Evolutionary conservation across 2,113 vertebrate species (phyloP).

Genomic region (Nannobrachium achirus): DNA sequence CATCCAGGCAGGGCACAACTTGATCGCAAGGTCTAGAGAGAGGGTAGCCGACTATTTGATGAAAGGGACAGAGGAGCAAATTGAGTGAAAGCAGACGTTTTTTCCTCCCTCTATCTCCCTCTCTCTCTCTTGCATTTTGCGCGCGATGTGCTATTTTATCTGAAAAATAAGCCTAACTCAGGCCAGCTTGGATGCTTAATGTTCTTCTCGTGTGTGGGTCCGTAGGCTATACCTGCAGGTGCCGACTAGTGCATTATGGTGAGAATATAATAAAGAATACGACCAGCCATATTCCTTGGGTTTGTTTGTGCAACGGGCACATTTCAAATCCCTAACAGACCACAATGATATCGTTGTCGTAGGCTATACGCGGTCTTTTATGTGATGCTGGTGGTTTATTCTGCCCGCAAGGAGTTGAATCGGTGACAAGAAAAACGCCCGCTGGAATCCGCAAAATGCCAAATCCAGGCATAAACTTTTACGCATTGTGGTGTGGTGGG

Average conservation of each 20-base stretch:
- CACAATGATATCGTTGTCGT: neutral
- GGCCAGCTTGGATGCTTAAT: slow-evolving; percentile 13
- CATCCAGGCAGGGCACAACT: slow-evolving; percentile 87
- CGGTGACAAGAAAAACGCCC: slow-evolving; percentile 1
- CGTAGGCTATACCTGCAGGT: no score
- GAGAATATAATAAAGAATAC: neutral
- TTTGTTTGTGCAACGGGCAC: neutral
- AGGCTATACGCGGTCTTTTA: neutral
- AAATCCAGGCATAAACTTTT: slow-evolving; percentile 43
- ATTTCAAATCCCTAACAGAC: neutral
- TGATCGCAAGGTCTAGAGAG: slow-evolving; percentile 83
- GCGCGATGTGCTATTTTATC: slow-evolving; percentile 49
- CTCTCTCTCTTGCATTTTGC: slow-evolving; percentile 51
- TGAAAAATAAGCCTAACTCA: slow-evolving; percentile 63
- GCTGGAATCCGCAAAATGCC: neutral
- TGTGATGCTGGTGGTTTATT: neutral
- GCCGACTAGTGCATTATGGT: neutral
- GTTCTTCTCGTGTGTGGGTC: neutral
- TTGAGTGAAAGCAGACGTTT: slow-evolving; percentile 23
- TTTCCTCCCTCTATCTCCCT: slow-evolving; percentile 10
- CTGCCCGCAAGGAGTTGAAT: neutral
- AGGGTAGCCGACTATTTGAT: slow-evolving; percentile 77
- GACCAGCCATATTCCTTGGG: neutral
- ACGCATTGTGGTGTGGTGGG: slow-evolving; percentile 17
- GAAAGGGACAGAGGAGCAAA: slow-evolving; percentile 27